phyloP scores from a whole-genome alignment of 2,888 invertebrate species.

The Julus scandinavius region DNA sequence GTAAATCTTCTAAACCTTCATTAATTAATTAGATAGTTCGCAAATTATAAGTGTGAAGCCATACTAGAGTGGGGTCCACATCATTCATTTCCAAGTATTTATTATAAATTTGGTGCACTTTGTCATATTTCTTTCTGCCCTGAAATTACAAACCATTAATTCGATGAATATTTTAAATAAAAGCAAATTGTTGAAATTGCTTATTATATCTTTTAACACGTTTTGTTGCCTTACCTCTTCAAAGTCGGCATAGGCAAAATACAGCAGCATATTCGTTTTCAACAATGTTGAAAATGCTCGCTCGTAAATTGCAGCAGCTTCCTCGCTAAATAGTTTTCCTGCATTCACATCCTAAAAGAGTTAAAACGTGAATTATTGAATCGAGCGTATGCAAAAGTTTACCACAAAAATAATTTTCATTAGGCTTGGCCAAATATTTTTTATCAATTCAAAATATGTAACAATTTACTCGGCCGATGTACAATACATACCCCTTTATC shows the following conservation, averaged over 20 bases:
- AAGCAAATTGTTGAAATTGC: background rate
- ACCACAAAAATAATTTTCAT: background rate
- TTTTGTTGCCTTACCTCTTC: conserved; percentile 76
- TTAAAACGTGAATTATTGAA: conserved; percentile 39
- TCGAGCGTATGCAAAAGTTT: no score
- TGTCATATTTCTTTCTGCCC: conserved; percentile 93
- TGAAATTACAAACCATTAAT: conserved; percentile 58
- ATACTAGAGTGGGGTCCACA: conserved; percentile 89
- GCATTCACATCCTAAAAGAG: conserved; percentile 84
- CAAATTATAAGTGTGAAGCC: conserved; percentile 68
- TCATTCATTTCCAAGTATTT: conserved; percentile 88
- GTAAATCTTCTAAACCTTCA: background rate
- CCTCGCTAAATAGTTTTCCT: conserved; percentile 91
- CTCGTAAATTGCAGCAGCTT: conserved; percentile 94
- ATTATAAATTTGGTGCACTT: conserved; percentile 95
- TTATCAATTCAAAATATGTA: background rate
- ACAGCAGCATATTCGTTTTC: conserved; percentile 90
- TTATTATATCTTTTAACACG: no score
- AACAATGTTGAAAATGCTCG: conserved; percentile 89
- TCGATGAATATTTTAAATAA: background rate
- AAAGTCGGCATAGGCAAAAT: conserved; percentile 99
- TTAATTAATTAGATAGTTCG: conserved; percentile 48
- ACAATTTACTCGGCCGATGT: background rate
- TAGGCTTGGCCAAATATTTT: background rate
- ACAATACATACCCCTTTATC: conserved; percentile 86